These are phyloP conservation scores for Ariopsis seemanni DNA, from an alignment of 2,113 vertebrate genomes.

Conservation along the genomic window DNA sequence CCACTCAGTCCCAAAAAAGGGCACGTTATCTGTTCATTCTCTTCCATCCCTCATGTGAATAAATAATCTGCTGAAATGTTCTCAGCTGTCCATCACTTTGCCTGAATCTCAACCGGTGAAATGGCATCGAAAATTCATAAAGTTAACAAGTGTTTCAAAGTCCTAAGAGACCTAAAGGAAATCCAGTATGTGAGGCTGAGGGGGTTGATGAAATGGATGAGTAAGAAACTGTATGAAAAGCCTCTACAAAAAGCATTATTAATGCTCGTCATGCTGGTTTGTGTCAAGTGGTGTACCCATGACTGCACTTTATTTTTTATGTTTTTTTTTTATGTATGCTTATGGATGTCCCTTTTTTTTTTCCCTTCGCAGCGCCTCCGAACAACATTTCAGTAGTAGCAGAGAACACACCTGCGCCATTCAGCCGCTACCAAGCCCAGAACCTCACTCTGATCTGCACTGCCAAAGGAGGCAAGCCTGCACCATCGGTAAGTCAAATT, in stretches of 20 bases:
- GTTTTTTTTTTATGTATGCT: not conserved
- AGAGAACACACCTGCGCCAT: constrained; percentile 84
- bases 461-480: constrained; percentile 92
- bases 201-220: not conserved
- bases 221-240: not conserved
- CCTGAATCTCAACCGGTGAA: constrained; percentile 31
- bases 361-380: constrained; percentile 80
- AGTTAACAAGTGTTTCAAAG: constrained; percentile 34
- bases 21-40: not conserved
- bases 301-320: not conserved
- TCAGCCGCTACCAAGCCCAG: constrained; percentile 96
- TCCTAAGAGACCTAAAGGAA: not conserved
- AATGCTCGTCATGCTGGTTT: constrained; percentile 8
- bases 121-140: constrained; percentile 38
- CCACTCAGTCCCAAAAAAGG: not conserved
- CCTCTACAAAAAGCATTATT: constrained; percentile 9
- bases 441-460: constrained; percentile 96
- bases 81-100: constrained; percentile 13
- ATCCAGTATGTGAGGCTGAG: constrained; percentile 19
- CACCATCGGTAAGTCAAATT: constrained; percentile 80
- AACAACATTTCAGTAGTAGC: constrained; percentile 92
- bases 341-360: constrained; percentile 29
- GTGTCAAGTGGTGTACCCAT: not conserved
- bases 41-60: not conserved
- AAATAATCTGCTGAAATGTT: constrained; percentile 16